A percentile compares a stretch with the other conserved stretches of the same genome.
Conservation (phyloP, 2,888 invertebrate genomes). For the Ommatoiulus sabulosus region DNA sequence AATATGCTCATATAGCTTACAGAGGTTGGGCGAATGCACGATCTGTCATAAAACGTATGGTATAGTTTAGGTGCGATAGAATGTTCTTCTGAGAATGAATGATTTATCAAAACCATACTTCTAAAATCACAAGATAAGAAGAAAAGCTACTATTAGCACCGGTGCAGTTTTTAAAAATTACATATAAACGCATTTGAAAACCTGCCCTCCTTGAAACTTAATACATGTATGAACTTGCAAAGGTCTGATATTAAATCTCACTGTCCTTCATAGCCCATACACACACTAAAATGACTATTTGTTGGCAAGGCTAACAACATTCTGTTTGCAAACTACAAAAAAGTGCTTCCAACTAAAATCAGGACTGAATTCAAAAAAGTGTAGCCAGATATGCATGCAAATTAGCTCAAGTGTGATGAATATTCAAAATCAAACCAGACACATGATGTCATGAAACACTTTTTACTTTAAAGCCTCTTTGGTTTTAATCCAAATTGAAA, state of each 20-base stretch:
- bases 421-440: neutral
- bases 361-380: neutral
- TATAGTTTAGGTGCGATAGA: neutral
- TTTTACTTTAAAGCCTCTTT: neutral
- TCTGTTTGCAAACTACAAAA: neutral
- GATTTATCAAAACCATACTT: neutral
- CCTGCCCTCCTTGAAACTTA: neutral
- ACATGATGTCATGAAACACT: neutral
- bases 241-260: neutral
- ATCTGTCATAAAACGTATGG: neutral
- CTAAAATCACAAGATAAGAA: neutral
- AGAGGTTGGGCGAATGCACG: too few relatives aligned
- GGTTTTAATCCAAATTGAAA: neutral
- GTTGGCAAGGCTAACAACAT: slow-evolving; percentile 28
- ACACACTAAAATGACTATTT: neutral
- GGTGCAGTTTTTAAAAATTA: neutral
- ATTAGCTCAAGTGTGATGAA: neutral
- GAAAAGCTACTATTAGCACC: neutral
- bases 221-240: neutral
- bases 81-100: neutral
- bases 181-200: neutral
- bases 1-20: neutral
- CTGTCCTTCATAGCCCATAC: slow-evolving; percentile 28
- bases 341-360: neutral
- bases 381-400: neutral